Conservation (phyloP, 2,113 vertebrate genomes). For the Xenopus laevis region DNA sequence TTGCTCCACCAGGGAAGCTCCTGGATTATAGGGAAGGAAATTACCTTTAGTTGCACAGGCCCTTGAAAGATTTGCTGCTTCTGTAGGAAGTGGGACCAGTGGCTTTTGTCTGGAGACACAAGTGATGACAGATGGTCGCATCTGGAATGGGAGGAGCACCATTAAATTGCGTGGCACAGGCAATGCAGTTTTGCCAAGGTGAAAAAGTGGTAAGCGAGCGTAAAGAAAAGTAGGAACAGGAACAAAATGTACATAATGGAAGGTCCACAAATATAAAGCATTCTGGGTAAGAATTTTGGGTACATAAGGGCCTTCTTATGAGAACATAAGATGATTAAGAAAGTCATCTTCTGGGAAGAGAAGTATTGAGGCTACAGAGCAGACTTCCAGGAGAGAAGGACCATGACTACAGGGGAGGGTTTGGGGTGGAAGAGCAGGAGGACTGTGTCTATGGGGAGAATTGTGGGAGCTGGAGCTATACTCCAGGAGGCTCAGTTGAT, state of each 20-base stretch:
- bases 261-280: too few species aligned
- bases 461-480: background rate
- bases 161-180: background rate
- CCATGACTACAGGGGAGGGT: too few species aligned
- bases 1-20: too few species aligned
- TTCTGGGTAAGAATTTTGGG: too few species aligned
- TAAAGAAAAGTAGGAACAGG: background rate
- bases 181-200: too few species aligned
- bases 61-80: background rate
- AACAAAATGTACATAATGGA: background rate
- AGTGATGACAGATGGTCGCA: slow-evolving; percentile 48
- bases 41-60: background rate
- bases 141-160: slow-evolving; percentile 21
- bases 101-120: slow-evolving; percentile 40
- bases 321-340: too few species aligned
- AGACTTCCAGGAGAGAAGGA: too few species aligned
- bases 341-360: too few species aligned
- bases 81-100: background rate
- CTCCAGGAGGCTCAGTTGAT: background rate
- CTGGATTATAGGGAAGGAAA: background rate
- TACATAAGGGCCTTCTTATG: too few species aligned
- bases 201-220: background rate
- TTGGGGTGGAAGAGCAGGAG: background rate
- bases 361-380: too few species aligned
- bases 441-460: background rate